Conservation (phyloP, 2,888 invertebrate genomes). For the Nomada goodeniana region DNA sequence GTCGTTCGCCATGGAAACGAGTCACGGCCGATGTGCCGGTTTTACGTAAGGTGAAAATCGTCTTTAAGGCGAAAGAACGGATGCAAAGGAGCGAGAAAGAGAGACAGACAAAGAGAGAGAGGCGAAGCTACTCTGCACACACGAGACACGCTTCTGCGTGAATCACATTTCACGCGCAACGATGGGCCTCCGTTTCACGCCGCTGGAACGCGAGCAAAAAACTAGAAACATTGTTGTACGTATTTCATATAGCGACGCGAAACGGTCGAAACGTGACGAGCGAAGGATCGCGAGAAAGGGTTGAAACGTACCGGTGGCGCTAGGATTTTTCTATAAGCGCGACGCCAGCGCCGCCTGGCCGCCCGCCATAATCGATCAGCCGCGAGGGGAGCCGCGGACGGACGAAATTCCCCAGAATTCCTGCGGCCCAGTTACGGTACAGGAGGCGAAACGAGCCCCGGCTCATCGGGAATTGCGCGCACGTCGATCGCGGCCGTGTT, state of each 20-base stretch:
- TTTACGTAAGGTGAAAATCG: constrained; percentile 81
- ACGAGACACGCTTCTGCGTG: constrained; percentile 12
- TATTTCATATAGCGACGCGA: too few relatives aligned
- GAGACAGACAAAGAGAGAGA: background rate
- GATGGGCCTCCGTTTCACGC: background rate
- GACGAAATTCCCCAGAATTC: constrained; percentile 3
- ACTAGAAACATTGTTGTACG: background rate
- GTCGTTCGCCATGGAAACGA: constrained; percentile 75
- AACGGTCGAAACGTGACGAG: too few relatives aligned
- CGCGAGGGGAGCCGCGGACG: background rate
- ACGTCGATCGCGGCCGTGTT: constrained; percentile 59
- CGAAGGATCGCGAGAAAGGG: too few relatives aligned
- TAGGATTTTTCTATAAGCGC: too few relatives aligned
- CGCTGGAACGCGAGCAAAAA: background rate
- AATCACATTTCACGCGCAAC: constrained; percentile 26
- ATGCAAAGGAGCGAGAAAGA: constrained; percentile 30
- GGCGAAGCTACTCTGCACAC: background rate
- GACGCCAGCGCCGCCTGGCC: too few relatives aligned
- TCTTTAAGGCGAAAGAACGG: constrained; percentile 59
- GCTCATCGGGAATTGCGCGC: constrained; percentile 60
- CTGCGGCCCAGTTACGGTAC: constrained; percentile 29
- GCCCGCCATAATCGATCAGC: too few relatives aligned
- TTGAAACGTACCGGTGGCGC: too few relatives aligned
- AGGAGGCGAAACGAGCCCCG: constrained; percentile 19
- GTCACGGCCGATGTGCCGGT: constrained; percentile 68